Evolutionary conservation across 2,113 vertebrate genomes (phyloP), one percentile per base, ranked within the genome.

Genomic region (Hoplias malabaricus): DNA sequence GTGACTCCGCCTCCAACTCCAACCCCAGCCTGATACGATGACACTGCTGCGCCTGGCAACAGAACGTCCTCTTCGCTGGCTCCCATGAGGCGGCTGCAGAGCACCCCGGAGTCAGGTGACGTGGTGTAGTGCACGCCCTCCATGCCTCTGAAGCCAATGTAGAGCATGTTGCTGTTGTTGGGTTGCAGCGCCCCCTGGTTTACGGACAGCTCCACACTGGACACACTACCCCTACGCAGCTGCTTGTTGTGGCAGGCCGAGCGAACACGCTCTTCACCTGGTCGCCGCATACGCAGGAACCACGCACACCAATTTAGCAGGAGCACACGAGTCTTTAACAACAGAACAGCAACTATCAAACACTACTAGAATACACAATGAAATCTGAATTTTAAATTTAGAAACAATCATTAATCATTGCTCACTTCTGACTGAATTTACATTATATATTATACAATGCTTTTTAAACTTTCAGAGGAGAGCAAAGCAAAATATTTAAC

Each of bases 291-390:
- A 43, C 97, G 93, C 67, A 99, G 94, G 81, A 99, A 99, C 96
- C 97, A 99, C 0, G 97, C 96, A 4, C 97, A 98, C 97, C 97
- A 99, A 82, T 98, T 98, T 80, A 99, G 89, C 7, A 99, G 92
- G 81, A 99, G 90, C 68, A 97, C 89, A 43, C 96, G 93, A 12
- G 95, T 96, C 97, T 99, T 86, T n/a, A 50, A 5, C 34, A 8
- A 73, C 4, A 86, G 14, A 53, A 31, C 9, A 19, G 21, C 5
- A 2, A 0, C 9, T 4, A 21, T 23, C 10, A 71, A 6, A 11
- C 9, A 0, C 31, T 16, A 27, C 16, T 19, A 11, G 42, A 2
- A 19, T 5, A 63, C 6, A 25, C 2, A 9, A 8, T 8, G 14
- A 19, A 36, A 43, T 43, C 10, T 12, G 46, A 48, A 48, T n/a